Evolutionary conservation across 2,113 vertebrate genomes (phyloP), one percentile per base, ranked within the genome.

Genomic region (Callipepla californica): DNA sequence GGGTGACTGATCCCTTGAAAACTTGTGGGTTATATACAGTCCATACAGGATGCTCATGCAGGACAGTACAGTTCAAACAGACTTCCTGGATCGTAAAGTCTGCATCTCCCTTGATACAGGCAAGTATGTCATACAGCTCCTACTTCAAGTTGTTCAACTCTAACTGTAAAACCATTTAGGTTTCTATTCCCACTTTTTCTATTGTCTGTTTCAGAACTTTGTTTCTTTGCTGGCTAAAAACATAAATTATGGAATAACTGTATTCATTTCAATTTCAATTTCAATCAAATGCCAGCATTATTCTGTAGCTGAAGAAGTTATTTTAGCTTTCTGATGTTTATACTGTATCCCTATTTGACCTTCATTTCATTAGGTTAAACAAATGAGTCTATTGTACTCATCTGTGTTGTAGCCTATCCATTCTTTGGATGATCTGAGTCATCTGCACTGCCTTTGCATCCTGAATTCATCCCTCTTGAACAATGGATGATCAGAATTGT

Each of bases 321-420:
- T 68, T 92, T 87, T 53, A 85, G 38, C 48, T 91, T 87, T 87
- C 48, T 91, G 44, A 18, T 55, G 22, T 84, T 85, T 63, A 50
- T 91, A n/a, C 28, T 81, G 38, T 69, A 78, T 86, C 76, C 47
- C 57, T 50, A 25, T 81, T 78, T 90, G 57, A 68, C 66, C 7
- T 68, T 84, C 25, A 47, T 74, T 91, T 94, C 58, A 40, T 21
- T 59, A 53, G 30, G 26, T 76, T 79, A 89, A 82, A 87, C 30
- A 76, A 82, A 80, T 32, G 18, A 89, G 18, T 15, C 62, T 53
- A 32, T 72, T 89, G 53, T 88, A n/a, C 80, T 91, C 61, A 59
- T 40, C 16, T 40, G 30, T 58, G 21, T n/a, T 44, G 61, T 84
- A 32, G 51, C 48, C 28, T 75, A 7, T 36, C n/a, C 3, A 1